Percentiles rank a stretch among this genome's conserved stretches.
These are phyloP conservation scores for Rhopalosiphum maidis DNA, from an alignment of 1,140 invertebrate species.

Conservation along the genomic window DNA sequence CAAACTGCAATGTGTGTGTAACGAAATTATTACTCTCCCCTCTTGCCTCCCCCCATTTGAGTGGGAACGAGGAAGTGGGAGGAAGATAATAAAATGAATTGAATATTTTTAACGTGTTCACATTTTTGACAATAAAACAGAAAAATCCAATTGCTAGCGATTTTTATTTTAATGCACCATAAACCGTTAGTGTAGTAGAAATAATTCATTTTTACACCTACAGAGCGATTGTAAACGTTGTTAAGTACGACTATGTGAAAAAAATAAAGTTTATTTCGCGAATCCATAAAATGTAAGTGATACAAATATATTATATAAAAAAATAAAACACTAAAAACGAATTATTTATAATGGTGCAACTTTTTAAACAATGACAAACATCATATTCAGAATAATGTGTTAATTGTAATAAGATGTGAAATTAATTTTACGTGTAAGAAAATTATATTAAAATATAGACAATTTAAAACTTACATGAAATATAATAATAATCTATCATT, in stretches of 20 bases:
- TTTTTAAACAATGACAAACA: too few species aligned
- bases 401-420: too few species aligned
- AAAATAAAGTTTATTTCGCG: background rate
- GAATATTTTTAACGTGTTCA: constrained; percentile 47
- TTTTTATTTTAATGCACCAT: constrained; percentile 44
- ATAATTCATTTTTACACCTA: constrained; percentile 49
- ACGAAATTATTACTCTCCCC: constrained; percentile 28
- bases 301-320: too few species aligned
- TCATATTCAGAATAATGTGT: too few species aligned
- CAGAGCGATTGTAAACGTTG: constrained; percentile 25
- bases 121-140: constrained; percentile 53
- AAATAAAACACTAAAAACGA: background rate
- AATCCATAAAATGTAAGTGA: background rate
- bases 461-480: too few species aligned
- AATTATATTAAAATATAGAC: too few species aligned
- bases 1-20: background rate
- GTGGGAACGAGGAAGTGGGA: background rate
- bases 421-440: too few species aligned
- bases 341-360: background rate
- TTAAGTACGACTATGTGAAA: background rate
- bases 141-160: constrained; percentile 43
- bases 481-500: too few species aligned
- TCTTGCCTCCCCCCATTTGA: background rate
- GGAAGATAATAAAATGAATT: constrained; percentile 50
- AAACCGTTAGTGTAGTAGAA: constrained; percentile 43